phyloP scores from a whole-genome alignment of 2,797 vertebrate species.

The Coregonus ussuriensis region DNA sequence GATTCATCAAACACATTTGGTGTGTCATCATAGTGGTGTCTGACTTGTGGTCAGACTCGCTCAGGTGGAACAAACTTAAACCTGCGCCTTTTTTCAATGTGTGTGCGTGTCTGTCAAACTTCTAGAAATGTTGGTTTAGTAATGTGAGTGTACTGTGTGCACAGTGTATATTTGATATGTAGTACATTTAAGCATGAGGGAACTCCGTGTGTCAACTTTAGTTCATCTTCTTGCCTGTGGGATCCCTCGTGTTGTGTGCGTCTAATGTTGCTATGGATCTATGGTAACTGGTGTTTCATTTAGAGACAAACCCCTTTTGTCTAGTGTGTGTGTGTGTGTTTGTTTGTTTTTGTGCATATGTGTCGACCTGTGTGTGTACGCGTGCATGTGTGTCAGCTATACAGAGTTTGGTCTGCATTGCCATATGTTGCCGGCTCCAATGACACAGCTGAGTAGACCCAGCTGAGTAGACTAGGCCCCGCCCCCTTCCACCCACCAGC shows the following conservation, averaged over 20 bases:
- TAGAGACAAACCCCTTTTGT: neutral
- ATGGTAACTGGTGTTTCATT: slow-evolving; percentile 53
- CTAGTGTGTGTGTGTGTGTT: neutral
- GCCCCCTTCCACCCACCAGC: slow-evolving; percentile 33
- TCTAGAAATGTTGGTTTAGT: neutral
- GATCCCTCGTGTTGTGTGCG: slow-evolving; percentile 66
- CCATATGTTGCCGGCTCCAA: slow-evolving; percentile 6
- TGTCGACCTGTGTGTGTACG: neutral
- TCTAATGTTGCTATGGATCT: slow-evolving; percentile 62
- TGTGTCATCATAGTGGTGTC: too few species aligned
- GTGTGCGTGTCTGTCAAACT: neutral
- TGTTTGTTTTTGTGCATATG: neutral
- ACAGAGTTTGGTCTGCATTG: neutral
- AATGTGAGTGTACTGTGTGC: neutral
- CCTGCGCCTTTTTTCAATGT: neutral
- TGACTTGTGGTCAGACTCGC: too few species aligned
- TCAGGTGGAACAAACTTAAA: too few species aligned
- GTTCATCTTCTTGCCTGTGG: slow-evolving; percentile 41
- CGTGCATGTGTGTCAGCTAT: slow-evolving; percentile 5
- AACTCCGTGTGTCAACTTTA: slow-evolving; percentile 24
- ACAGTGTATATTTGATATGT: neutral
- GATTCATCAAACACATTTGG: too few species aligned
- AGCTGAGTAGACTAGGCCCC: slow-evolving; percentile 16
- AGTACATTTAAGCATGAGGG: slow-evolving; percentile 1
- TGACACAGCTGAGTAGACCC: slow-evolving; percentile 25